These are phyloP conservation scores for Stegodyphus mimosarum DNA, from an alignment of 1,140 invertebrate species.

Conservation along the genomic window DNA sequence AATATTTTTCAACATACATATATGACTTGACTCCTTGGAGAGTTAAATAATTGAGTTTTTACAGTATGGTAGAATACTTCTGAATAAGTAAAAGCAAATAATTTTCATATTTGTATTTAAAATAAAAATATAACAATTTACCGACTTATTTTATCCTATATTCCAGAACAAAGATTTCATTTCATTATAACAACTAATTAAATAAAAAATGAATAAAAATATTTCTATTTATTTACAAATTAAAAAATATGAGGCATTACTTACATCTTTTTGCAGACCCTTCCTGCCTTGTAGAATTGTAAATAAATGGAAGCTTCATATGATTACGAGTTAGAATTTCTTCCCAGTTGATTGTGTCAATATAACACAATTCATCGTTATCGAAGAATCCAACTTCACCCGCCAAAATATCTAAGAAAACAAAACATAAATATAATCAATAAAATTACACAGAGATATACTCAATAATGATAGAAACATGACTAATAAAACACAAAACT, in stretches of 20 bases:
- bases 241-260: conserved; percentile 4
- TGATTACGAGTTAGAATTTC: conserved; percentile 87
- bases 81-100: no score
- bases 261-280: conserved; percentile 74
- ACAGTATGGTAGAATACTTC: no score
- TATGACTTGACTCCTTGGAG: no score
- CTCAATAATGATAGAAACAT: not conserved
- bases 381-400: conserved; percentile 93
- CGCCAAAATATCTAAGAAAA: conserved; percentile 80
- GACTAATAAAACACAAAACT: not conserved
- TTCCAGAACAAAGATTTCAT: no score
- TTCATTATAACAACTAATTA: no score
- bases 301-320: conserved; percentile 79
- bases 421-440: not conserved
- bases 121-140: no score
- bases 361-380: conserved; percentile 95
- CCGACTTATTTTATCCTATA: no score
- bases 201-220: no score
- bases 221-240: no score
- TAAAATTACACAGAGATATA: not conserved
- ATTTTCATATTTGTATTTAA: no score
- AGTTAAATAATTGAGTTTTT: no score
- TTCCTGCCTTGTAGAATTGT: conserved; percentile 78
- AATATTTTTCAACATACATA: no score
- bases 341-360: conserved; percentile 93